Evolutionary conservation across 2,888 invertebrate genomes (phyloP).

Genomic region (Cryptus armator): DNA sequence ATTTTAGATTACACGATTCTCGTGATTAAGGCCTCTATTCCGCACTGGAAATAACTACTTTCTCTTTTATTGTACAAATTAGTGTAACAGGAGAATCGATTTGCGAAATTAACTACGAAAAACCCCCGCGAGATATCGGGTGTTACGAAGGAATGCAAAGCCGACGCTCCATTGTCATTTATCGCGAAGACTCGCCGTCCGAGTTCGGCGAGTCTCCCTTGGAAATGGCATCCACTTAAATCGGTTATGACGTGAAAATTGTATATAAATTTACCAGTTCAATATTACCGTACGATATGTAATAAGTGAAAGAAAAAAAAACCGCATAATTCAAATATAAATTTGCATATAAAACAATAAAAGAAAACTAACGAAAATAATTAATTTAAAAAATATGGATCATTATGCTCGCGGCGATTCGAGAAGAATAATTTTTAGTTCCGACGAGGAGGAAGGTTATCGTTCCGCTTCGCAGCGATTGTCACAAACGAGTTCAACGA

Average conservation of each 20-base stretch:
- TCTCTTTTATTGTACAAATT: slow-evolving; percentile 48
- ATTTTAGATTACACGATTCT: background rate
- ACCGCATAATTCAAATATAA: slow-evolving; percentile 24
- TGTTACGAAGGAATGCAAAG: background rate
- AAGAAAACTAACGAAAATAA: slow-evolving; percentile 23
- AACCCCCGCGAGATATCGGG: slow-evolving; percentile 18
- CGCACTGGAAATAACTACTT: slow-evolving; percentile 15
- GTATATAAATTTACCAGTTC: slow-evolving; percentile 68
- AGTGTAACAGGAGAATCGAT: slow-evolving; percentile 29
- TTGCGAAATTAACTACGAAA: background rate
- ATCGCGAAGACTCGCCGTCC: background rate
- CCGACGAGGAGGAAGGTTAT: slow-evolving; percentile 79
- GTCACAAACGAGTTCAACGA: slow-evolving; percentile 60
- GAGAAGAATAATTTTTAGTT: slow-evolving; percentile 73
- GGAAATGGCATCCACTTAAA: slow-evolving; percentile 55
- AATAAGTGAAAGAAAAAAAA: slow-evolving; percentile 35
- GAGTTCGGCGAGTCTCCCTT: slow-evolving; percentile 33
- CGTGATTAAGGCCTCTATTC: slow-evolving; percentile 3
- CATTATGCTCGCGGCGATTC: slow-evolving; percentile 75
- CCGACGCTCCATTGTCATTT: slow-evolving; percentile 45
- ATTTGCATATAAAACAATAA: slow-evolving; percentile 50
- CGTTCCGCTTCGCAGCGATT: slow-evolving; percentile 60
- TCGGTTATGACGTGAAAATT: slow-evolving; percentile 45
- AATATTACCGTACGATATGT: slow-evolving; percentile 39
- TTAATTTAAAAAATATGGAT: slow-evolving; percentile 71